Base-by-base conservation (phyloP, 2,797 vertebrate species). In the Leucoraja ocellata region DNA sequence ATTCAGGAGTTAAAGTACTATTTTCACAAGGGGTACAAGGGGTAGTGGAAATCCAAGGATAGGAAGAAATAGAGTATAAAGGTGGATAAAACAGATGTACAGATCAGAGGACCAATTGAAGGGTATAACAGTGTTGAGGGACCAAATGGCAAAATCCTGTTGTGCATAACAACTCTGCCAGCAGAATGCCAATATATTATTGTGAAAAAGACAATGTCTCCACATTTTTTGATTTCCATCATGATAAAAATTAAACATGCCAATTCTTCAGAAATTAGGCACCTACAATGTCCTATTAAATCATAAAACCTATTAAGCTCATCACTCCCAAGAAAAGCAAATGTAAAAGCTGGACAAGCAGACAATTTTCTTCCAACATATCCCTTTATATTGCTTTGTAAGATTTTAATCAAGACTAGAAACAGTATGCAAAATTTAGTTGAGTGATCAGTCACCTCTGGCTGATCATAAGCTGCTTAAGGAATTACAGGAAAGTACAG, bases 391-490 rank as follows among this genome's bases (percentile, higher is more conserved):
- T 76, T 92, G 71, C 71, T 94, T 96, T 96, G 95, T 93, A 96
- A 96, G 96, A 96, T 96, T 96, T 96, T 95, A 97, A 96, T 96
- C 95, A 96, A 96, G 95, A 94, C 95, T 94, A 96, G 95, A 96
- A 96, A 97, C 96, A 97, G 96, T 96, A 96, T 94, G 96, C 94
- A 96, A 97, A 97, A 96, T 96, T 96, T 95, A 95, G 95, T 58
- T 92, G 90, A 54, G 93, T 96, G 95, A 95, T 95, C 95, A 97
- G 96, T 96, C 96, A 97, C 97, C 96, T 97, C 96, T 96, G 95
- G 96, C 94, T 96, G 96, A 94, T 95, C 95, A 94, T 97, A 97
- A 97, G 96, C 97, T 96, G 96, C 96, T 97, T 97, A 97, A 95
- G 95, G 96, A 93, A 94, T 95, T 95, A 95, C 84, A 94, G 94